phyloP scores from a whole-genome alignment of 1,140 invertebrate genomes.

The Colletes gigas region DNA sequence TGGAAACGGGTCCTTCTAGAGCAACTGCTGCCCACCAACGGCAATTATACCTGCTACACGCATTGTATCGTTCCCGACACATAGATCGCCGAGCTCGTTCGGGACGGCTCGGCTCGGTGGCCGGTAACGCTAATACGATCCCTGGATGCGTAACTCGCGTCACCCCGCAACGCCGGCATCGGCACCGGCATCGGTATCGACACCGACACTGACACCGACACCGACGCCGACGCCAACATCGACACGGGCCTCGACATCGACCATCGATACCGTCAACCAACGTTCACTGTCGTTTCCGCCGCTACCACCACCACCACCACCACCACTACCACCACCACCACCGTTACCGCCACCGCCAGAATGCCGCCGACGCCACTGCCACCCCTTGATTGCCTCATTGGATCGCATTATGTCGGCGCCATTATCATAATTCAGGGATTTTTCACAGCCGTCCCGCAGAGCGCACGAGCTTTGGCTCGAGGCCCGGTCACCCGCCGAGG shows the following conservation, averaged over 20 bases:
- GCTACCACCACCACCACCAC: slow-evolving; percentile 27
- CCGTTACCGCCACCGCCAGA: slow-evolving; percentile 55
- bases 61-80: slow-evolving; percentile 70
- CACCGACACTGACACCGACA: slow-evolving; percentile 14
- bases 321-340: slow-evolving; percentile 30
- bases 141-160: slow-evolving; percentile 70
- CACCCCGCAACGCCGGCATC: slow-evolving; percentile 56
- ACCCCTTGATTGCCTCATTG: slow-evolving; percentile 81
- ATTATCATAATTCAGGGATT: slow-evolving; percentile 81
- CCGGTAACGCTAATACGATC: slow-evolving; percentile 77
- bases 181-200: slow-evolving; percentile 49
- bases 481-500: slow-evolving; percentile 64
- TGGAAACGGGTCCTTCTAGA: slow-evolving; percentile 76
- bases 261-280: slow-evolving; percentile 66
- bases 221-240: slow-evolving; percentile 18
- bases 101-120: slow-evolving; percentile 69
- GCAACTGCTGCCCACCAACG: slow-evolving; percentile 71
- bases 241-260: slow-evolving; percentile 20
- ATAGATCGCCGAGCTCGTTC: slow-evolving; percentile 73
- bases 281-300: slow-evolving; percentile 18
- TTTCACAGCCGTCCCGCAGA: slow-evolving; percentile 72
- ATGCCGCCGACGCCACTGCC: slow-evolving; percentile 57
- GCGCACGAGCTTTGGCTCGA: slow-evolving; percentile 68
- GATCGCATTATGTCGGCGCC: slow-evolving; percentile 79
- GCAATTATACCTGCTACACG: slow-evolving; percentile 79